Evolutionary conservation across 2,888 invertebrate genomes (phyloP).

Genomic region (Caenorhabditis angaria): DNA sequence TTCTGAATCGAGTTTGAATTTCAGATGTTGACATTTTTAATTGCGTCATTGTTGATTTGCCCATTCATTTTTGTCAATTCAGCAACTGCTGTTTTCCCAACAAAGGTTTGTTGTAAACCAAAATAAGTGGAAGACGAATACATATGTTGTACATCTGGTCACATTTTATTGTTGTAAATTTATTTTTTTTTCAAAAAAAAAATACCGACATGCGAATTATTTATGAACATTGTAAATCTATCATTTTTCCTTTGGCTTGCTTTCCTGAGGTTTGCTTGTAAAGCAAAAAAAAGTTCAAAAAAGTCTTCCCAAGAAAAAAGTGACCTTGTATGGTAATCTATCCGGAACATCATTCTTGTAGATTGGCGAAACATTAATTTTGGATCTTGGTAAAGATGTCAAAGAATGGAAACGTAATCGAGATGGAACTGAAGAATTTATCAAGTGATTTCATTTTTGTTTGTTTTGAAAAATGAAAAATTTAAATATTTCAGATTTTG

Average conservation of each 20-base stretch:
- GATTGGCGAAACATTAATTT: slow-evolving; percentile 33
- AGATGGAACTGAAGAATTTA: slow-evolving; percentile 34
- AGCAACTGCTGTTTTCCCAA: slow-evolving; percentile 23
- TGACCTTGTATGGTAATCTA: not conserved
- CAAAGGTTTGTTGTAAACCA: slow-evolving; percentile 6
- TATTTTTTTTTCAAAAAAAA: too few relatives aligned
- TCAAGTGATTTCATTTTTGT: slow-evolving; percentile 1
- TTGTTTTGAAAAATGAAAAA: not conserved
- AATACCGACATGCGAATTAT: too few relatives aligned
- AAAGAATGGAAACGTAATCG: slow-evolving; percentile 34
- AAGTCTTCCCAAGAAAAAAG: not conserved
- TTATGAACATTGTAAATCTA: too few relatives aligned
- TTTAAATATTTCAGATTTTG: not conserved
- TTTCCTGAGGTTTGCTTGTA: too few relatives aligned
- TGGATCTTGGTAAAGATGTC: slow-evolving; percentile 42
- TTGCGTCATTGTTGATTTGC: not conserved
- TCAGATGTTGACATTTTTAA: not conserved
- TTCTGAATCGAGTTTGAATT: too few relatives aligned
- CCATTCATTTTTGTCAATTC: not conserved
- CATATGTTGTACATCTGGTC: slow-evolving; percentile 1
- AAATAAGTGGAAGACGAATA: not conserved
- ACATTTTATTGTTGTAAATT: slow-evolving; percentile 1
- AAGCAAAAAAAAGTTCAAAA: too few relatives aligned
- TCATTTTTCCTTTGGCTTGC: too few relatives aligned
- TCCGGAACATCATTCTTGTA: slow-evolving; percentile 6